Conservation (phyloP, 2,113 vertebrate species). For the Malurus elegans region DNA sequence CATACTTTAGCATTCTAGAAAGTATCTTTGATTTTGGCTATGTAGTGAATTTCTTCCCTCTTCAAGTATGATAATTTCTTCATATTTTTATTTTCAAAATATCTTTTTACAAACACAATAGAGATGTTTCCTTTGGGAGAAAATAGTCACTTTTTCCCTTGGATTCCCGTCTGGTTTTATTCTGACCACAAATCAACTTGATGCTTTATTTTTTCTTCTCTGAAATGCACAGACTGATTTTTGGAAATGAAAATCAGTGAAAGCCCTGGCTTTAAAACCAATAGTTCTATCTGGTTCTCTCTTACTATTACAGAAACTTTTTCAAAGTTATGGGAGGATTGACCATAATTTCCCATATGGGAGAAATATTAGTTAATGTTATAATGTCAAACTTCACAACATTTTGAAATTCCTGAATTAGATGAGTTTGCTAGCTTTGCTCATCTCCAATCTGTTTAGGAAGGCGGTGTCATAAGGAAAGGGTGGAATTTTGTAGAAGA, state of each 20-base stretch:
- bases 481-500: neutral
- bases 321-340: accelerated
- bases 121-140: neutral
- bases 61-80: neutral
- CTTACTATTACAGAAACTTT: neutral
- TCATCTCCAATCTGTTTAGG: neutral
- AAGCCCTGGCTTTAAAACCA: neutral
- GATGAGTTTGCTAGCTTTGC: neutral
- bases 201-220: neutral
- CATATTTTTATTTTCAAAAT: neutral
- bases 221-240: neutral
- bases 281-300: neutral
- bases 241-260: neutral
- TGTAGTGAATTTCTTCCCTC: neutral
- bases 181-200: neutral
- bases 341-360: neutral
- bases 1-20: neutral
- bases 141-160: neutral
- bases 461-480: neutral
- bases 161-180: neutral
- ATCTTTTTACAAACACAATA: neutral
- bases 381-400: neutral
- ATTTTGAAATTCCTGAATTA: neutral
- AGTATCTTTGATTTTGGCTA: neutral
- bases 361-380: neutral